Percentiles rank a stretch among this genome's conserved stretches.
phyloP scores from a whole-genome alignment of 2,113 vertebrate genomes.

The Recurvirostra avosetta region DNA sequence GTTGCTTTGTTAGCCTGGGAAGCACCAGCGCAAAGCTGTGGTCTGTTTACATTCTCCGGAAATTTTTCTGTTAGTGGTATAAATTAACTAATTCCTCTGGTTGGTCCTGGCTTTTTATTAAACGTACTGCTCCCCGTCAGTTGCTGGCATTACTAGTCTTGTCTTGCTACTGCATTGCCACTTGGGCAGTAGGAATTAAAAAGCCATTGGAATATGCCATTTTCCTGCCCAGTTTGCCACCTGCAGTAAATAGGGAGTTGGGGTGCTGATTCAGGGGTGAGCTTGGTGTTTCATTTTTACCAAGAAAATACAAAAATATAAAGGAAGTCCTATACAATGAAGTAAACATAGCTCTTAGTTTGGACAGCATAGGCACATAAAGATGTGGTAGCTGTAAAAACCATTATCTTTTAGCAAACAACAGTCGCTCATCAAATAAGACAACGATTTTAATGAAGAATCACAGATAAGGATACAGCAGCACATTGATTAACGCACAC shows the following conservation, averaged over 20 bases:
- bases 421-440: conserved; percentile 46
- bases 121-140: neutral
- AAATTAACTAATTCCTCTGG: neutral
- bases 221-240: neutral
- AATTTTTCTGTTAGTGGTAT: neutral
- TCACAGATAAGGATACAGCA: conserved; percentile 29
- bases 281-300: neutral
- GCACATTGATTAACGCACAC: conserved; percentile 20
- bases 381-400: neutral
- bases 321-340: neutral
- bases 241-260: neutral
- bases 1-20: neutral
- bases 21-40: neutral
- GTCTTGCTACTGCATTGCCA: neutral
- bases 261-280: neutral
- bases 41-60: neutral
- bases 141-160: neutral
- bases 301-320: neutral
- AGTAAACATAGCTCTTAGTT: neutral
- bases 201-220: neutral
- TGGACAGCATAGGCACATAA: neutral
- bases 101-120: neutral
- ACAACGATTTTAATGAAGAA: conserved; percentile 63
- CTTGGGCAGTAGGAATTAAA: neutral
- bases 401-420: conserved; percentile 42